Percentiles rank a stretch among this genome's conserved stretches.
These are phyloP conservation scores for Drosophila kanekoi DNA, from an alignment of 2,888 invertebrate species.

Conservation along the genomic window DNA sequence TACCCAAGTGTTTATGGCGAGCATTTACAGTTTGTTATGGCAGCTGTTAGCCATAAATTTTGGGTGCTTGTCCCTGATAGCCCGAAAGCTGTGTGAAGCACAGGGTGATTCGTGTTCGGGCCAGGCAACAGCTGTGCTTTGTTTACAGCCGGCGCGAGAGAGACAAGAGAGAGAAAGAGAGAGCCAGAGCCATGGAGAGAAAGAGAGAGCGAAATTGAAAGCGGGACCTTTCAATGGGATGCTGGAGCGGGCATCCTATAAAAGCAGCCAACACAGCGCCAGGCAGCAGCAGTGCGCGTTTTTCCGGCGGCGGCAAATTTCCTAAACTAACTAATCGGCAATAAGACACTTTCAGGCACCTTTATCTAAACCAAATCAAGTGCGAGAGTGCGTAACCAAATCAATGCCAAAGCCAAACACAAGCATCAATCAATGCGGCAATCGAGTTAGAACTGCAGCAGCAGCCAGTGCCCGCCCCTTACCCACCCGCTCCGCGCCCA, in stretches of 20 bases:
- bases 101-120: conserved; percentile 20
- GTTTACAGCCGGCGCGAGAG: conserved; percentile 63
- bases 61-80: conserved; percentile 38
- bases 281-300: conserved; percentile 19
- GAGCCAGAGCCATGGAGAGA: background rate
- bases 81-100: conserved; percentile 17
- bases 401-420: conserved; percentile 38
- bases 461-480: background rate
- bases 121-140: conserved; percentile 63
- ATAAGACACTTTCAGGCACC: too few species aligned
- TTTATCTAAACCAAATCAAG: conserved; percentile 25
- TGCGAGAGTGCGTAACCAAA: conserved; percentile 51
- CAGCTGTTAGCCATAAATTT: conserved; percentile 8
- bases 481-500: background rate
- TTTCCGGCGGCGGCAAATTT: conserved; percentile 9
- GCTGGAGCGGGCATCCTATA: conserved; percentile 47
- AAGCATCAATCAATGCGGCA: conserved; percentile 63
- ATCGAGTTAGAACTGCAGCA: conserved; percentile 63
- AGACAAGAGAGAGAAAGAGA: background rate
- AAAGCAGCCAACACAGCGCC: conserved; percentile 35
- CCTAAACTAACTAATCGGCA: background rate
- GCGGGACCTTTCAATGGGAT: conserved; percentile 29
- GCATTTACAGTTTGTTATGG: conserved; percentile 3
- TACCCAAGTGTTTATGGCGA: too few species aligned
- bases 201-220: conserved; percentile 14